These are phyloP conservation scores for Myrmecophaga tridactyla DNA, from an alignment of 2,113 vertebrate genomes.

Conservation along the genomic window DNA sequence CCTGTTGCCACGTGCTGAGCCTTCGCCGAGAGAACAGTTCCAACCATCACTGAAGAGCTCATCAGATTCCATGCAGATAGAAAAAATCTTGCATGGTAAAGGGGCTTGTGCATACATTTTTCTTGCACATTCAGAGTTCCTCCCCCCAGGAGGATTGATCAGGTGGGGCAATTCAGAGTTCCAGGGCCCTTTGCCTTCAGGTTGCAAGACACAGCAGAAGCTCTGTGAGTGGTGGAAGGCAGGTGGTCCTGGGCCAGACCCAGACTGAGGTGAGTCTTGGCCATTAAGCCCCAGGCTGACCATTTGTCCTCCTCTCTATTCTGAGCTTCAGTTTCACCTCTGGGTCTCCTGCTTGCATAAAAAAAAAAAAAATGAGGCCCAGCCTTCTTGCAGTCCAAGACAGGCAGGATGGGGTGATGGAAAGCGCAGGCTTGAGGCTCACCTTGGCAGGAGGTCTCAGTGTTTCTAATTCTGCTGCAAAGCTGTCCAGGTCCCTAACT, in stretches of 20 bases:
- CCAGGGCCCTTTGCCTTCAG: background rate
- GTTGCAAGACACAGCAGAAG: background rate
- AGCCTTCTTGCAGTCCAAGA: fast-evolving
- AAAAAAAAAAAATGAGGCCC: background rate
- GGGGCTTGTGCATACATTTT: background rate
- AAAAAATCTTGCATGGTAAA: background rate
- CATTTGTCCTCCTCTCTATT: background rate
- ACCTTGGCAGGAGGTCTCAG: background rate
- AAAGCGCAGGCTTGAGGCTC: background rate
- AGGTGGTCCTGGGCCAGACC: background rate
- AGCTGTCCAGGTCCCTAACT: background rate
- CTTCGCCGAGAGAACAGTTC: background rate
- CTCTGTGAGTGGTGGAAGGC: background rate
- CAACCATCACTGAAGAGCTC: background rate
- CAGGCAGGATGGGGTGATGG: too few relatives aligned
- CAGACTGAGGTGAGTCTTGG: background rate
- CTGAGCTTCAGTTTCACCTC: background rate
- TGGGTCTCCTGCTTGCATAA: background rate
- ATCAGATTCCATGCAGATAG: background rate
- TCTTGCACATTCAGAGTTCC: background rate
- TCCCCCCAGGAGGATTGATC: background rate
- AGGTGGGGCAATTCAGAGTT: background rate
- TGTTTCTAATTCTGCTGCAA: background rate
- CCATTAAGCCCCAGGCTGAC: too few relatives aligned
- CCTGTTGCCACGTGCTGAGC: fast-evolving